These are phyloP conservation scores for Eristalinus sepulchralis DNA, from an alignment of 2,888 invertebrate species.

Conservation along the genomic window DNA sequence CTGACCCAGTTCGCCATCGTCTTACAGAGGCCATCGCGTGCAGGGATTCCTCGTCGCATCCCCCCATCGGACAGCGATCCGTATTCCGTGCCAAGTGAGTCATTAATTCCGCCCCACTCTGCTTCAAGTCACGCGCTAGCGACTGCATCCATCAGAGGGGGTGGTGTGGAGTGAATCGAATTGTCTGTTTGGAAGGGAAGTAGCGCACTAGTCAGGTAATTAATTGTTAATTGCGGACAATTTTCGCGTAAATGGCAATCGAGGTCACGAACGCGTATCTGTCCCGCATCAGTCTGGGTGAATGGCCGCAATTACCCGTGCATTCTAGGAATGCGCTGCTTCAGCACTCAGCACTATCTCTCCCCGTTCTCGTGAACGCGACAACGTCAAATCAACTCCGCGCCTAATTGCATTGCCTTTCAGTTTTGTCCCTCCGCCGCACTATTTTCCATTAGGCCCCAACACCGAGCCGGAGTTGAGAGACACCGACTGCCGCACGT, in stretches of 20 bases:
- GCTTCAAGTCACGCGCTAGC: background rate
- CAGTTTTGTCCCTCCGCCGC: background rate
- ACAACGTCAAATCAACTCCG: background rate
- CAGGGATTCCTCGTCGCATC: background rate
- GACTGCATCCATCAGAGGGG: background rate
- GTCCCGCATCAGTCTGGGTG: background rate
- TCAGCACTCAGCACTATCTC: background rate
- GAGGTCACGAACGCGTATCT: slow-evolving; percentile 31
- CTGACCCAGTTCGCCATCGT: background rate
- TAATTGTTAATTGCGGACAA: slow-evolving; percentile 58
- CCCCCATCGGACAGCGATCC: background rate
- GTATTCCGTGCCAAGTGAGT: background rate
- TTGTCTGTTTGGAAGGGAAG: background rate
- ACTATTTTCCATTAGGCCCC: background rate
- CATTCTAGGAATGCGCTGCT: background rate
- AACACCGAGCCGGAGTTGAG: background rate
- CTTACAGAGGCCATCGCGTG: background rate
- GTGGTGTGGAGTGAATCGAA: background rate
- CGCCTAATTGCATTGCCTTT: background rate
- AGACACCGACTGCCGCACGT: background rate
- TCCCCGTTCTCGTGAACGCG: background rate
- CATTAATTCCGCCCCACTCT: background rate
- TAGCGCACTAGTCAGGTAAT: slow-evolving; percentile 20
- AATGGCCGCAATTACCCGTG: background rate
- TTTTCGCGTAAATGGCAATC: slow-evolving; percentile 53